phyloP scores from a whole-genome alignment of 2,888 invertebrate genomes.

The Napeogenes inachia region DNA sequence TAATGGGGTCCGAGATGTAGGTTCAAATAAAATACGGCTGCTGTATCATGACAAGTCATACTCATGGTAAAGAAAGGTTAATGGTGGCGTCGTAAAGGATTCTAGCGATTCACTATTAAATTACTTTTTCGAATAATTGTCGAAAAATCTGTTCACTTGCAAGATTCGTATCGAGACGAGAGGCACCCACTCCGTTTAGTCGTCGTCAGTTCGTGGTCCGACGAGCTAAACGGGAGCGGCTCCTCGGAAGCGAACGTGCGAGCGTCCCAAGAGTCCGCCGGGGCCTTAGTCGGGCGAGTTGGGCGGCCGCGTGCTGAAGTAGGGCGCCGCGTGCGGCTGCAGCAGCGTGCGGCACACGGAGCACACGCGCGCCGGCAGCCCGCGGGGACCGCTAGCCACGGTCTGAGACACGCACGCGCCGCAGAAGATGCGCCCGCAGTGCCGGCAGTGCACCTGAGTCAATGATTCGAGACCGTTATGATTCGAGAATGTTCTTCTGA shows the following conservation, averaged over 20 bases:
- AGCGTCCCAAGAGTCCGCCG: slow-evolving; percentile 67
- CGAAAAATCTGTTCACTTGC: no score
- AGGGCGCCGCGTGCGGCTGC: slow-evolving; percentile 92
- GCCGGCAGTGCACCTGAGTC: slow-evolving; percentile 88
- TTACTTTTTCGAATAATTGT: no score
- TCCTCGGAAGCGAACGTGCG: slow-evolving; percentile 74
- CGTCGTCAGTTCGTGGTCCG: slow-evolving; percentile 34
- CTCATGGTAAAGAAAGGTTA: no score
- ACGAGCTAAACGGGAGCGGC: no score
- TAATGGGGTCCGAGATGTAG: no score
- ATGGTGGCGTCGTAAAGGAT: no score
- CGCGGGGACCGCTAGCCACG: slow-evolving; percentile 91
- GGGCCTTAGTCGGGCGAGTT: slow-evolving; percentile 48
- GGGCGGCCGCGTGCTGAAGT: slow-evolving; percentile 91
- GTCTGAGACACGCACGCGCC: slow-evolving; percentile 86
- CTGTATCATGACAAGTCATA: no score
- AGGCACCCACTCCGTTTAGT: neutral
- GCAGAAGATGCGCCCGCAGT: slow-evolving; percentile 98
- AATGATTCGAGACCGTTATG: no score
- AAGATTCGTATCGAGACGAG: no score
- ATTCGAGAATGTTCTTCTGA: no score
- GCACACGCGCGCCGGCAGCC: slow-evolving; percentile 93
- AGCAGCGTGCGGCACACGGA: slow-evolving; percentile 98
- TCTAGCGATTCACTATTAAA: no score
- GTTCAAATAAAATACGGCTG: no score